phyloP scores from a whole-genome alignment of 2,797 vertebrate genomes.

The Arremon aurantiirostris region DNA sequence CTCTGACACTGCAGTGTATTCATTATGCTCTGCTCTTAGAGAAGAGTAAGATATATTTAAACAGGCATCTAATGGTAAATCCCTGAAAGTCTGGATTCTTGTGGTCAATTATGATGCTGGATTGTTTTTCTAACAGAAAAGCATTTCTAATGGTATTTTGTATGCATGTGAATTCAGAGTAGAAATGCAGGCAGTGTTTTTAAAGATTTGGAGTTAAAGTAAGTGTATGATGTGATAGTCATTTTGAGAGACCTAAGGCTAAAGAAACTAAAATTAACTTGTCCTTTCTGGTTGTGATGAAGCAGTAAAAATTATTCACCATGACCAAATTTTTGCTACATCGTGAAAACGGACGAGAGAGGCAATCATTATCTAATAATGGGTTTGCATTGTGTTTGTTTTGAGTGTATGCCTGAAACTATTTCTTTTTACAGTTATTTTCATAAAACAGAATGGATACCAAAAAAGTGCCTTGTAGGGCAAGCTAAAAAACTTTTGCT shows the following conservation, averaged over 20 bases:
- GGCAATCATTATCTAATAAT: neutral
- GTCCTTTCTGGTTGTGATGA: constrained; percentile 17
- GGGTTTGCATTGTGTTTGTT: neutral
- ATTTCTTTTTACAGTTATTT: neutral
- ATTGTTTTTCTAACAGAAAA: neutral
- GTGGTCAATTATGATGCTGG: neutral
- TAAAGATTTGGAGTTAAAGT: constrained; percentile 22
- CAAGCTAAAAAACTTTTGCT: neutral
- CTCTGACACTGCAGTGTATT: neutral
- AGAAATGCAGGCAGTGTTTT: neutral
- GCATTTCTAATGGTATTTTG: neutral
- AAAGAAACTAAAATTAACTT: constrained; percentile 20
- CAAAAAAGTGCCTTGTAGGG: neutral
- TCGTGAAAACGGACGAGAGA: neutral
- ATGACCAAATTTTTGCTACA: neutral
- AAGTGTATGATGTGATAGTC: neutral
- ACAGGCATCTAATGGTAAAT: neutral
- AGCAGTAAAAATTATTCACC: constrained; percentile 2
- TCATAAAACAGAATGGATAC: neutral
- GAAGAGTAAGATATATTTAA: neutral
- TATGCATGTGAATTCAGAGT: neutral
- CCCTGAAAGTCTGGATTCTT: neutral
- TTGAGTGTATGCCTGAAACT: neutral
- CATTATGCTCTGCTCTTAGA: neutral
- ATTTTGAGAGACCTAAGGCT: constrained; percentile 15